Percentiles rank a stretch among this genome's conserved stretches.
Evolutionary conservation across 2,888 invertebrate species (phyloP).

Genomic region (Melanostoma mellinum): DNA sequence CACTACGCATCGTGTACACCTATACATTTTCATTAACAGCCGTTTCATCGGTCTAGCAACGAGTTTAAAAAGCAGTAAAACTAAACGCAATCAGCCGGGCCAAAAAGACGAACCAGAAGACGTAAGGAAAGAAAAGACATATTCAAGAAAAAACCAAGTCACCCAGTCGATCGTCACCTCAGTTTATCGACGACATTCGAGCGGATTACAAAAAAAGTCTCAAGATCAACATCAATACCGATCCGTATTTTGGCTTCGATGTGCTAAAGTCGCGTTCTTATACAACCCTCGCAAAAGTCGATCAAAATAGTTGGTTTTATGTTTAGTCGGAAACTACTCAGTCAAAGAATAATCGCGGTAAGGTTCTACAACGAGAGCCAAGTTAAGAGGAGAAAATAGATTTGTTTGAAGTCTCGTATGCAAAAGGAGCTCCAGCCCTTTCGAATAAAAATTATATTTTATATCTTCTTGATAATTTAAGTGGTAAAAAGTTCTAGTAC

Average conservation of each 20-base stretch:
- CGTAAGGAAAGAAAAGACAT: constrained; percentile 37
- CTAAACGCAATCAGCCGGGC: constrained; percentile 59
- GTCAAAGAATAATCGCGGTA: constrained; percentile 10
- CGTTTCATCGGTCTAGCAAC: constrained; percentile 47
- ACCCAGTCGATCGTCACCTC: constrained; percentile 66
- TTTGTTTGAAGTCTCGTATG: too few species aligned
- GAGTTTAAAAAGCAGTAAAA: constrained; percentile 53
- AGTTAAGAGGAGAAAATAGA: constrained; percentile 27
- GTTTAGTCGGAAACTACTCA: not conserved
- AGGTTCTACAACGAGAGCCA: constrained; percentile 20
- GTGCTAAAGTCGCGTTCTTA: constrained; percentile 19
- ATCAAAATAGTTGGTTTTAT: not conserved
- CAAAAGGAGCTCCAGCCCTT: not conserved
- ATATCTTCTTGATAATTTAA: not conserved
- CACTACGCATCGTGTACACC: constrained; percentile 29
- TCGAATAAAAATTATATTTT: not conserved
- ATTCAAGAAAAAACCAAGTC: constrained; percentile 68
- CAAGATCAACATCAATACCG: constrained; percentile 40
- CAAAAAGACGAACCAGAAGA: constrained; percentile 34
- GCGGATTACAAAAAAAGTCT: constrained; percentile 59
- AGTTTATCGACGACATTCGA: constrained; percentile 70
- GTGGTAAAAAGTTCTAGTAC: too few species aligned
- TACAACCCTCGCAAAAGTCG: constrained; percentile 27
- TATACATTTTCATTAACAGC: constrained; percentile 48
- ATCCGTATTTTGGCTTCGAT: constrained; percentile 35